A percentile compares a stretch with the other conserved stretches of the same genome.
Conservation (phyloP, 2,113 vertebrate species). For the Syngnathus floridae region DNA sequence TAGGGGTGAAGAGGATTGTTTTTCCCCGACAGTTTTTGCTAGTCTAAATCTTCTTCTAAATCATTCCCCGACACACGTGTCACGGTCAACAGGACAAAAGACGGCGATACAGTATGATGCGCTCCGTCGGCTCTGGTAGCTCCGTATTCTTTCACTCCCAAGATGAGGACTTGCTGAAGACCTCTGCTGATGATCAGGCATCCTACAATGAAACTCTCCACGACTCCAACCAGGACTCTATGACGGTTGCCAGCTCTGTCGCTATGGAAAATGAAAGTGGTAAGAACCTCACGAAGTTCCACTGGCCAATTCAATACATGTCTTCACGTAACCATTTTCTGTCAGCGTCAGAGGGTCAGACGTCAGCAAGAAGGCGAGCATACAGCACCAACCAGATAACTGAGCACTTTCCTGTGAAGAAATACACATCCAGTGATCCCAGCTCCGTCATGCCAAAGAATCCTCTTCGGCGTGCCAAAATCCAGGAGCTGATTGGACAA, state of each 20-base stretch:
- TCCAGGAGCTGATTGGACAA: conserved; percentile 79
- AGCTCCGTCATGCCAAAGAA: conserved; percentile 69
- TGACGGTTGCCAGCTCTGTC: conserved; percentile 35
- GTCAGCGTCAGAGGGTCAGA: conserved; percentile 58
- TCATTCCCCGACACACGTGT: neutral
- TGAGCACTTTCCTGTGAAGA: conserved; percentile 68
- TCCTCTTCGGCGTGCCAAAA: conserved; percentile 78
- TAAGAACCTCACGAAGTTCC: conserved; percentile 24
- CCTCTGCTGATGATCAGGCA: conserved; percentile 47
- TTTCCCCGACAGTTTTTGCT: no score
- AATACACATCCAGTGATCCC: conserved; percentile 79
- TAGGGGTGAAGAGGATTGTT: no score
- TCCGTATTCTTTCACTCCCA: conserved; percentile 93
- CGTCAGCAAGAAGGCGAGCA: conserved; percentile 71
- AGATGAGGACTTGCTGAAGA: conserved; percentile 73
- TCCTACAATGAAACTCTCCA: conserved; percentile 39
- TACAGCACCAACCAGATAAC: conserved; percentile 87
- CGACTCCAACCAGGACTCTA: conserved; percentile 55
- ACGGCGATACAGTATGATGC: conserved; percentile 80
- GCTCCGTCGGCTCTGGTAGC: conserved; percentile 82
- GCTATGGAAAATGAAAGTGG: conserved; percentile 60
- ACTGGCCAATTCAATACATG: neutral
- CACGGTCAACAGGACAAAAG: conserved; percentile 78
- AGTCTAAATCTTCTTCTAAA: no score
- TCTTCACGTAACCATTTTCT: neutral